A percentile compares a stretch with the other conserved stretches of the same genome.
phyloP scores from a whole-genome alignment of 2,888 invertebrate species.

The Steinernema hermaphroditum region DNA sequence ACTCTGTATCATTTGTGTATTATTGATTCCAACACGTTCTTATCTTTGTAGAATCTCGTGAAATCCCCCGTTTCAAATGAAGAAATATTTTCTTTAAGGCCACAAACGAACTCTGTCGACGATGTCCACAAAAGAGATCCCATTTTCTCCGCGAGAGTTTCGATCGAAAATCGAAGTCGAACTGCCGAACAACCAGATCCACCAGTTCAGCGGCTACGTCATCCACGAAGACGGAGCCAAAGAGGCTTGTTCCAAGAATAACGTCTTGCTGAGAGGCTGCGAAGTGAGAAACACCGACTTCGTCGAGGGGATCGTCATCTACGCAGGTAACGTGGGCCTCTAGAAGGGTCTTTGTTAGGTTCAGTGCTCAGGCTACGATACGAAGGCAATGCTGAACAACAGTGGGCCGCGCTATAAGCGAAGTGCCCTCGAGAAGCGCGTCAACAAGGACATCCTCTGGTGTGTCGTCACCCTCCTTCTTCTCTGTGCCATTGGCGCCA shows the following conservation, averaged over 20 bases:
- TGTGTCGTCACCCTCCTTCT: slow-evolving; percentile 82
- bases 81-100: too few species aligned
- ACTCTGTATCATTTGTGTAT: too few species aligned
- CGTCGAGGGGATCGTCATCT: slow-evolving; percentile 92
- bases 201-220: slow-evolving; percentile 82
- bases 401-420: slow-evolving; percentile 86
- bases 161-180: slow-evolving; percentile 86
- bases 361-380: slow-evolving; percentile 82
- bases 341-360: slow-evolving; percentile 28
- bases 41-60: too few species aligned
- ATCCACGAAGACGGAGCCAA: slow-evolving; percentile 69
- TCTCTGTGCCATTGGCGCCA: slow-evolving; percentile 85
- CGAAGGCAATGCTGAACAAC: slow-evolving; percentile 95
- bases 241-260: slow-evolving; percentile 83
- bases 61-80: too few species aligned
- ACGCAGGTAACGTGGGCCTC: slow-evolving; percentile 84
- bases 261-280: slow-evolving; percentile 88
- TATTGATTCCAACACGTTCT: too few species aligned
- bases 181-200: slow-evolving; percentile 90
- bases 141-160: slow-evolving; percentile 69
- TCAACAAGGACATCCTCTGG: slow-evolving; percentile 71
- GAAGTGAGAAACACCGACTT: slow-evolving; percentile 92
- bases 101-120: slow-evolving; percentile 9
- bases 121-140: neutral
- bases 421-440: slow-evolving; percentile 48